Evolutionary conservation across 2,888 invertebrate genomes (phyloP).

Genomic region (Ditylenchus weischeri): DNA sequence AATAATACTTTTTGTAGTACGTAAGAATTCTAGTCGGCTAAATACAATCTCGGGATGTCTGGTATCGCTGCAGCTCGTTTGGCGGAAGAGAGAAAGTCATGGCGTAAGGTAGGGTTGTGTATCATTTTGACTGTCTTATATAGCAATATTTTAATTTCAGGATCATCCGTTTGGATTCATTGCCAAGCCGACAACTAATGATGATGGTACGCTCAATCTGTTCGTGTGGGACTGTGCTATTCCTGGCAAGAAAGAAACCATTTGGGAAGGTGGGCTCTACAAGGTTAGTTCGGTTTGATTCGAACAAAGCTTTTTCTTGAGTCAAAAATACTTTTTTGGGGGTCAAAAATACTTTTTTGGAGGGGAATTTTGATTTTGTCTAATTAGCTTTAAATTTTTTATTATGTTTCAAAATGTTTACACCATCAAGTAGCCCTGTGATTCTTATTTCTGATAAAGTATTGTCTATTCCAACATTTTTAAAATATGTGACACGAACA

Average conservation of each 20-base stretch:
- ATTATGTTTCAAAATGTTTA: too few relatives aligned
- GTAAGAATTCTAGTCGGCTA: too few relatives aligned
- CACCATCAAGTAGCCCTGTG: too few relatives aligned
- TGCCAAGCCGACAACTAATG: constrained; percentile 66
- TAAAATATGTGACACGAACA: too few relatives aligned
- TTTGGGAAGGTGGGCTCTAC: constrained; percentile 96
- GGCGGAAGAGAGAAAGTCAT: constrained; percentile 95
- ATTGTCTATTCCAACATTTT: too few relatives aligned
- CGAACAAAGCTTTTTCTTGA: too few relatives aligned
- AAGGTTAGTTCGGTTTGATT: constrained; percentile 62
- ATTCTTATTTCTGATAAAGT: too few relatives aligned
- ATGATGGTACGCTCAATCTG: constrained; percentile 88
- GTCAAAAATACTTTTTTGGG: too few relatives aligned
- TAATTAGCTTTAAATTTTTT: background rate
- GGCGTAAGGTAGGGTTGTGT: constrained; percentile 76
- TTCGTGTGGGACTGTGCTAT: constrained; percentile 99
- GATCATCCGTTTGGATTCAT: constrained; percentile 75
- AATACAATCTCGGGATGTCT: constrained; percentile 70
- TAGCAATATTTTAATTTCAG: background rate
- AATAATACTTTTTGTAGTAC: too few relatives aligned
- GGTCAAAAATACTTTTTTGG: too few relatives aligned
- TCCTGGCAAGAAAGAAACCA: constrained; percentile 88
- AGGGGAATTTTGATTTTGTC: too few relatives aligned
- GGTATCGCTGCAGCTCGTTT: constrained; percentile 93
- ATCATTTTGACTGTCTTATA: background rate